Evolutionary conservation across 1,140 invertebrate genomes (phyloP), one percentile per base, ranked within the genome.

Genomic region (Drosophila ironensis): DNA sequence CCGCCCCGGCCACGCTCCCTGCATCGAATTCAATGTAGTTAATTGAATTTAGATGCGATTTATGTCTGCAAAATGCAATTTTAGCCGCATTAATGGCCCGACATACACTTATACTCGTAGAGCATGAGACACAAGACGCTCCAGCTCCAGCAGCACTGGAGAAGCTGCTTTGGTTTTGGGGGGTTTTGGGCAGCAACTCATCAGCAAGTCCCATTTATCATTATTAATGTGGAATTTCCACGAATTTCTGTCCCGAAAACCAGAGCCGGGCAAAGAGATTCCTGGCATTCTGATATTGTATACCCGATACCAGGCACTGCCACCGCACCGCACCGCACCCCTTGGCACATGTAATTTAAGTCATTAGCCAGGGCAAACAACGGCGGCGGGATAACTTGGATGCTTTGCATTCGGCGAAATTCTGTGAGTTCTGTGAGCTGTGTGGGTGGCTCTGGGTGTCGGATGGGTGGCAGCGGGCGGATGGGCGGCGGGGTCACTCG

Each of bases 281-380:
- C 11, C 20, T 24, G 30, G 12, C 12, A 35, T 11, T 47, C 16
- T 20, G 25, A 6, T 8, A 4, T 47, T 47, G 4, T 51, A 17
- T 17, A 44, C 7, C 24, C 33, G 12, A 4, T 3, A 9, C 0
- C 14, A 12, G 11, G 9, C 9, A n/a, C n/a, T n/a, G n/a, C n/a
- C n/a, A n/a, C n/a, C n/a, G n/a, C n/a, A n/a, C n/a, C n/a, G n/a
- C n/a, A n/a, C n/a, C n/a, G n/a, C 9, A 12, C 3, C 9, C 16
- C 19, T 12, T 40, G 45, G 50, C 40, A 66, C 66, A 80, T 74
- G 75, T 70, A 78, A 80, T 70, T 74, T 37, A 63, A 70, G 76
- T 81, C 70, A 74, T 78, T 75, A 81, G 51, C 28, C 47, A 30
- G 59, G 40, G 41, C 45, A 33, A 69, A 63, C 35, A 63, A 75